Base-by-base conservation (phyloP, 2,113 vertebrate genomes). In the Orientallactaga bullata region DNA sequence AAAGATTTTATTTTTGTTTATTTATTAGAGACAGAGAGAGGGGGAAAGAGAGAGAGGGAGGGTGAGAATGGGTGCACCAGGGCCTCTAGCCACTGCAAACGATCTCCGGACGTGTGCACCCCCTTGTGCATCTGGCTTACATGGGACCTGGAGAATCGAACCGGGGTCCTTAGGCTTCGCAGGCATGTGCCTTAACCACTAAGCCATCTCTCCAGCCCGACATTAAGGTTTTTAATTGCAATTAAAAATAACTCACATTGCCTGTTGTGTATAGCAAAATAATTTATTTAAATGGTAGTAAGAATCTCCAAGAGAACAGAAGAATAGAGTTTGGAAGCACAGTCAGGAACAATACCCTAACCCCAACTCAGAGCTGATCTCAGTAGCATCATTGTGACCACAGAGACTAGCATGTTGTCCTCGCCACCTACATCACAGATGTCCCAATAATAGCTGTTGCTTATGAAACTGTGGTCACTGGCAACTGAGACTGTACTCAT, bases 221-320 rank as follows among this genome's bases (percentile, higher is more conserved):
- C n/a, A n/a, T 87, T 68, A 87, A 58, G 30, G 87, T 42, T 94
- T 93, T 80, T 47, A 93, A 84, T 90, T 94, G 7, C 47, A 92
- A 89, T 18, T 63, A 78, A 74, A 95, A 93, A 74, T 78, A 92
- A 86, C 77, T 73, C 78, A n/a, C 26, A 71, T 90, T 65, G 61
- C 77, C 68, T 88, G 63, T 66, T 5, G 4, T 60, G 26, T 5
- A 85, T 3, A 71, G 68, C 68, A 84, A 69, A 88, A 73, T 35
- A 47, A 55, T 69, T 73, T 73, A 83, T 71, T 79, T 30, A 78
- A 60, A 94, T 86, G 72, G 69, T 7, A 86, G 9, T 18, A 18
- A 90, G 89, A 88, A 51, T 81, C 55, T 90, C 72, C 37, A 93
- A 17, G n/a, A 79, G n/a, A 26, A 24, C 35, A 83, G 13, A 80